Evolutionary conservation across 2,888 invertebrate genomes (phyloP), one percentile per base, ranked within the genome.

Genomic region (Rhogogaster chlorosoma): DNA sequence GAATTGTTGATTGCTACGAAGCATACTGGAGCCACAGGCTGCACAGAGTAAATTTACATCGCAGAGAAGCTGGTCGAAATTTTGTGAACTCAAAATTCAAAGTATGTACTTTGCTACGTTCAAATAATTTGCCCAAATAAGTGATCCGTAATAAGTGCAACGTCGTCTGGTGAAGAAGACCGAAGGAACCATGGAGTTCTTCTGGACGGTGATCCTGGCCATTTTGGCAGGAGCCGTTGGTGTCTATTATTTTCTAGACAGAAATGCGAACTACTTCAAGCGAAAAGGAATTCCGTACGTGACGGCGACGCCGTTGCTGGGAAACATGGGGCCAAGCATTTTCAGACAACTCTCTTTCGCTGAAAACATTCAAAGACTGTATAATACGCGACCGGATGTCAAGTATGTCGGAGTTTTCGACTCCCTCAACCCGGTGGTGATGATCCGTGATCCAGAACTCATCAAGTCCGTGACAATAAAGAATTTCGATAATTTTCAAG

Each of bases 341-440:
- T 22, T 90, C 0, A 85, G 87, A 6, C 73, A 64, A 5, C 64
- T 73, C 2, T 84, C 89, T 0, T 6, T 88, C 0, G 84, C 83
- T 0, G 86, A 89, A 4, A 32, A 87, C 0, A 7, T 87, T 0
- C 77, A 88, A 10, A 70, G 84, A 0, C 36, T 86, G 0, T 91
- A 90, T 84, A 45, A 88, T 61, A 29, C 84, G 6, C 57, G 87
- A 61, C 86, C 87, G 0, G 80, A 90, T 0, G 89, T 89, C 0
- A 91, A 89, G 45, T 91, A 91, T 83, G 83, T 90, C 5, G 91
- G 91, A 2, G 86, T 89, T 32, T 89, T 87, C 64, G 90, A 91
- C 18, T 87, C 89, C 49, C 83, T 45, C 26, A 85, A 78, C 9
- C 90, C 90, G 0, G n/a, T 89, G 2, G 83, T 90, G 6, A 42